Conservation (phyloP, 1,140 invertebrate genomes). For the Macrostomum lignano region DNA sequence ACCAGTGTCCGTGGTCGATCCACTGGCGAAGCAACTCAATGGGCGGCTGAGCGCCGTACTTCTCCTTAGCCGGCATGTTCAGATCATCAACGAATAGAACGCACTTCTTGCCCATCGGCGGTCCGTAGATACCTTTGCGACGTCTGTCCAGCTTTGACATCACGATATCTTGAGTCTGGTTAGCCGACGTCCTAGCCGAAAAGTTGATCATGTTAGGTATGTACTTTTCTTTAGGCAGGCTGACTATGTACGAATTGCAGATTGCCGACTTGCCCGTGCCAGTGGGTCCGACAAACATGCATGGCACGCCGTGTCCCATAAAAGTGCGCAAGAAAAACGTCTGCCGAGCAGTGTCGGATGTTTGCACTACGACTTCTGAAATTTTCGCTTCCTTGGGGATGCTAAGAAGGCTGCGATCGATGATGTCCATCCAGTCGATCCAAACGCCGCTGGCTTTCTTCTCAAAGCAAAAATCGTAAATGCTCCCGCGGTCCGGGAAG, state of each 20-base stretch:
- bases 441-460: constrained; percentile 39
- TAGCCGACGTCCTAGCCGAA: constrained; percentile 26
- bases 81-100: constrained; percentile 29
- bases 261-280: constrained; percentile 29
- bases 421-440: constrained; percentile 29
- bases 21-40: constrained; percentile 28
- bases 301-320: constrained; percentile 36
- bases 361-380: constrained; percentile 51
- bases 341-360: constrained; percentile 50
- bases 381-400: constrained; percentile 35
- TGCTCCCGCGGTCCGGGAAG: constrained; percentile 22
- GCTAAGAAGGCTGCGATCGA: constrained; percentile 20
- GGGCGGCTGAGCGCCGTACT: constrained; percentile 28
- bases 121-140: constrained; percentile 26
- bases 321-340: constrained; percentile 43
- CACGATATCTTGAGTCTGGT: constrained; percentile 37
- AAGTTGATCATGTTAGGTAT: constrained; percentile 36
- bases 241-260: constrained; percentile 21
- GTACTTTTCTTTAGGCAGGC: constrained; percentile 24
- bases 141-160: constrained; percentile 64
- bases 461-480: constrained; percentile 28
- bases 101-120: constrained; percentile 27
- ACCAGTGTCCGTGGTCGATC: constrained; percentile 28
- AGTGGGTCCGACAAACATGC: constrained; percentile 30
- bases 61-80: constrained; percentile 29